Base-by-base conservation (phyloP, 2,113 vertebrate genomes). In the Austrofundulus limnaeus region DNA sequence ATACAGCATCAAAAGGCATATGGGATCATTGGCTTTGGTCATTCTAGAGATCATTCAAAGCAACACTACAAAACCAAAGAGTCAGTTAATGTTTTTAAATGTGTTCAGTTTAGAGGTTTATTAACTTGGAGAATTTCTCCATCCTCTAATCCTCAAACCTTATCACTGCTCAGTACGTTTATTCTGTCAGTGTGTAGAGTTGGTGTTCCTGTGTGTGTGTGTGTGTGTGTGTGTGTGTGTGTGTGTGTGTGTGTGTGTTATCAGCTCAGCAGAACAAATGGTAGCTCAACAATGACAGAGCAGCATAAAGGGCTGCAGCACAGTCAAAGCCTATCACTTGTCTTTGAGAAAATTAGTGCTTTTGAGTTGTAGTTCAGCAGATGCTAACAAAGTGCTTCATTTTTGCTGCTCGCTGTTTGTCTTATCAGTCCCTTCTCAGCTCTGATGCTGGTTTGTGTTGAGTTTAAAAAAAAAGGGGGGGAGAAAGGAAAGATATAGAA, bases 101-200 rank as follows among this genome's bases (percentile, higher is more conserved):
- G 20, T 71, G 76, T 76, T 48, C 66, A 69, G 66, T 72, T 39
- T 66, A 57, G 56, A 68, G 31, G 53, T 60, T 78, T 74, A 46
- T 75, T 81, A 63, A 84, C 78, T 71, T 84, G 82, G 62, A 80
- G 48, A 42, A 57, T 61, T 39, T 28, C 48, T 50, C 31, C 13
- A 12, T 67, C 42, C 57, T 72, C 41, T 72, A 70, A 78, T 84
- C 76, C 81, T 63, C 53, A 49, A 71, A 71, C 65, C 47, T 76
- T 74, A 80, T 76, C 79, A 75, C 39, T 3, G 5, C 61, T 76
- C 47, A 3, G 54, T 72, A 31, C 75, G 79, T 78, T 51, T 25
- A 73, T 51, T 55, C 55, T 56, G 21, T 80, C 67, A 52, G 52
- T 34, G 20, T 47, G 45, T 47, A 21, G 2, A n/a, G 23, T 2